Base-by-base conservation (phyloP, 1,140 invertebrate species). In the Dreissena rostriformis region DNA sequence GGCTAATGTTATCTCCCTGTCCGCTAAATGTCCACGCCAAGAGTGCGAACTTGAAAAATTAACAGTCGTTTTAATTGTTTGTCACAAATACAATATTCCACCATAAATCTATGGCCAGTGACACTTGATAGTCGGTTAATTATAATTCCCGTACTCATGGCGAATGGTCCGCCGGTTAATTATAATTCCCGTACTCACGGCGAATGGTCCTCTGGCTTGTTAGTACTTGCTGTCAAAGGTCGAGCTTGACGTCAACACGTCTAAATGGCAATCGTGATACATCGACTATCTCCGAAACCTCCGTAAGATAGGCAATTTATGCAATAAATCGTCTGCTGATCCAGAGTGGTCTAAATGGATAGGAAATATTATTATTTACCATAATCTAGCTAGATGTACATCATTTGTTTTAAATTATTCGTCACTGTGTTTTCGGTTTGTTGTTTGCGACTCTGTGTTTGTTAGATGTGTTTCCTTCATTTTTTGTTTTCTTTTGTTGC, bases 41-140 rank as follows among this genome's bases (percentile, higher is more conserved):
- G 22, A n/a, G 57, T 61, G 57, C 17, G 17, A 19, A 61, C 57
- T 61, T 61, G 57, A 61, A 61, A 61, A 61, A 61, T 61, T 61
- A 61, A 61, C 57, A 61, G 57, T 61, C 57, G 17, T 61, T 24
- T n/a, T 61, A 61, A 61, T 61, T 61, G 22, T 61, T 61, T 61
- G 57, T 61, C 57, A 61, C 57, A 61, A 61, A 61, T 61, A 61
- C 57, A 61, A n/a, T 61, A 61, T 61, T 24, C 22, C 17, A 61
- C 17, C 57, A 61, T 61, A 61, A 61, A 61, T 61, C 57, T 61
- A 5, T 61, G 57, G 22, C 57, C 57, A 19, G 17, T 61, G 57
- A 61, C 57, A 61, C 57, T 61, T 61, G 57, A 61, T 61, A 61
- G 57, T 57, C 19, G 12, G 53, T 57, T 57, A 57, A 57, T 57